Evolutionary conservation across 2,888 invertebrate genomes (phyloP).

Genomic region (Rhingia campestris): DNA sequence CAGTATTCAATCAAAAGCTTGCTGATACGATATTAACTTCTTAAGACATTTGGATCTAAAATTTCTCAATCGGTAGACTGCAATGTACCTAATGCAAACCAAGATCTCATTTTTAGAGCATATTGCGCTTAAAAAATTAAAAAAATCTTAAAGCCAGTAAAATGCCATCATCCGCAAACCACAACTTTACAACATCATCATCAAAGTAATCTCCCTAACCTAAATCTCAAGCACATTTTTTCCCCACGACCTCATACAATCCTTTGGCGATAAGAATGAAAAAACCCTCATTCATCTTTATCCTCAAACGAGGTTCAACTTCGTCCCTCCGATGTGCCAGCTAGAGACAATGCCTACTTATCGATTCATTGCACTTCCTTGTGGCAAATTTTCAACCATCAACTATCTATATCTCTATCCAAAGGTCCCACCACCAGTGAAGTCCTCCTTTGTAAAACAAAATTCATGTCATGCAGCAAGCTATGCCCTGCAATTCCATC

Average conservation of each 20-base stretch:
- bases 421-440: slow-evolving; percentile 1
- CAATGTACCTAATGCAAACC: too few relatives aligned
- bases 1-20: too few relatives aligned
- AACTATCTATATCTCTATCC: slow-evolving; percentile 18
- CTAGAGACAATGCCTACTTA: slow-evolving; percentile 64
- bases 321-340: background rate
- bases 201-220: slow-evolving; percentile 20
- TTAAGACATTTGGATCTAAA: too few relatives aligned
- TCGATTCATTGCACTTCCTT: slow-evolving; percentile 61
- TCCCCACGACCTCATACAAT: background rate
- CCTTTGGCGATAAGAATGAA: background rate
- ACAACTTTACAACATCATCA: slow-evolving; percentile 1
- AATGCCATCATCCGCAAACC: background rate
- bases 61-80: too few relatives aligned
- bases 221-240: slow-evolving; percentile 11
- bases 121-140: too few relatives aligned
- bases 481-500: slow-evolving; percentile 45
- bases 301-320: slow-evolving; percentile 34
- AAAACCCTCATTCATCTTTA: slow-evolving; percentile 1
- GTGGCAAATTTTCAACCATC: slow-evolving; percentile 54
- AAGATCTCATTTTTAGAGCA: too few relatives aligned
- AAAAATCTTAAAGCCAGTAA: background rate
- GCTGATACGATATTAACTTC: too few relatives aligned
- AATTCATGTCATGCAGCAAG: slow-evolving; percentile 60
- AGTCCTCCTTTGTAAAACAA: slow-evolving; percentile 11